Evolutionary conservation across 1,140 invertebrate species (phyloP).

Genomic region (Drosophila pseudoananassae): DNA sequence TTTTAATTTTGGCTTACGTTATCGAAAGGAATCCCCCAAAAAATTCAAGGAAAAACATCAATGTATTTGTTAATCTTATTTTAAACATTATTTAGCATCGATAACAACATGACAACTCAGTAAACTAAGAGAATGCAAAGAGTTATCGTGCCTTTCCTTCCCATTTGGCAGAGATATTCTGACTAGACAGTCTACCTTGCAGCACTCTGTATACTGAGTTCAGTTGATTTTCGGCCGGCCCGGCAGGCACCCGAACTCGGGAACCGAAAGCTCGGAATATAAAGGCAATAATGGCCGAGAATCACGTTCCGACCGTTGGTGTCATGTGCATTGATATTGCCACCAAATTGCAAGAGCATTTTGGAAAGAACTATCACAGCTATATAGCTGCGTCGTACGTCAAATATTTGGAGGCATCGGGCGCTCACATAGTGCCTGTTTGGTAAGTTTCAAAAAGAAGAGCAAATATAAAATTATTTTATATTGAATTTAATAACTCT

Average conservation of each 20-base stretch:
- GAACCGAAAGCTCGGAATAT: neutral
- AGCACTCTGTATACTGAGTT: neutral
- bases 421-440: slow-evolving; percentile 93
- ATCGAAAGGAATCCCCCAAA: too few relatives aligned
- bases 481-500: neutral
- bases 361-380: slow-evolving; percentile 85
- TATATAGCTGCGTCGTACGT: slow-evolving; percentile 95
- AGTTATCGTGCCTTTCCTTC: neutral
- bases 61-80: neutral
- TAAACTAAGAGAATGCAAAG: neutral
- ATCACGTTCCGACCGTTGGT: slow-evolving; percentile 85
- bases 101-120: too few relatives aligned
- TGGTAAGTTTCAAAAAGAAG: slow-evolving; percentile 85
- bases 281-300: neutral
- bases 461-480: too few relatives aligned
- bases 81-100: neutral
- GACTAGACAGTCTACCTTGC: too few relatives aligned
- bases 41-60: too few relatives aligned
- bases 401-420: slow-evolving; percentile 92
- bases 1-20: too few relatives aligned
- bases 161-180: neutral
- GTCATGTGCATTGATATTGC: slow-evolving; percentile 88
- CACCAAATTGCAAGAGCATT: slow-evolving; percentile 69
- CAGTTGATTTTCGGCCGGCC: neutral
- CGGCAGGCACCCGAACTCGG: neutral